Evolutionary conservation across 2,113 vertebrate species (phyloP).

Genomic region (Larimichthys crocea): DNA sequence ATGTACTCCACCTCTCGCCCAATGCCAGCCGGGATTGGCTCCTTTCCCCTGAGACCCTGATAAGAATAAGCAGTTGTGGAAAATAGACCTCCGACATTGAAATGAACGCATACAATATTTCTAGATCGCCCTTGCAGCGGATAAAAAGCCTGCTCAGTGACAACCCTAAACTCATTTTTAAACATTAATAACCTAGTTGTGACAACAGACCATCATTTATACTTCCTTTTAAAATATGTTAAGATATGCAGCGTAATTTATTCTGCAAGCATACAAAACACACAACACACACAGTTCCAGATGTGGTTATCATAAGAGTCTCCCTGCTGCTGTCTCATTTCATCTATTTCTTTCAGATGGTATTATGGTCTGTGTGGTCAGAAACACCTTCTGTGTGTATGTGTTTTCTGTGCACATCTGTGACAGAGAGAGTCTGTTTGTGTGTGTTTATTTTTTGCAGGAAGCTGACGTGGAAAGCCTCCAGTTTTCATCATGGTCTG

Average conservation of each 20-base stretch:
- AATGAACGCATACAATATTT: too few species aligned
- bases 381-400: background rate
- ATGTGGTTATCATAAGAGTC: background rate
- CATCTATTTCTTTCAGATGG: background rate
- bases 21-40: too few species aligned
- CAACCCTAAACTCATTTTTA: too few species aligned
- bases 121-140: too few species aligned
- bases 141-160: too few species aligned
- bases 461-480: slow-evolving; percentile 46
- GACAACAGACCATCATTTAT: too few species aligned
- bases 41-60: too few species aligned
- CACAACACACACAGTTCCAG: background rate
- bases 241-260: background rate
- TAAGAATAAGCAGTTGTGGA: too few species aligned
- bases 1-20: too few species aligned
- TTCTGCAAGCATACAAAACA: background rate
- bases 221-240: background rate
- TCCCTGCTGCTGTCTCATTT: background rate
- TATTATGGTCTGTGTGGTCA: background rate
- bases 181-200: too few species aligned
- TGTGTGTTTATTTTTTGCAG: slow-evolving; percentile 48
- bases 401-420: slow-evolving; percentile 46
- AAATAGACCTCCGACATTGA: too few species aligned
- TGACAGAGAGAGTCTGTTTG: slow-evolving; percentile 17
- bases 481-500: slow-evolving; percentile 37